These are phyloP conservation scores for Cynopterus brachyotis DNA, from an alignment of 2,113 vertebrate species.

Conservation along the genomic window DNA sequence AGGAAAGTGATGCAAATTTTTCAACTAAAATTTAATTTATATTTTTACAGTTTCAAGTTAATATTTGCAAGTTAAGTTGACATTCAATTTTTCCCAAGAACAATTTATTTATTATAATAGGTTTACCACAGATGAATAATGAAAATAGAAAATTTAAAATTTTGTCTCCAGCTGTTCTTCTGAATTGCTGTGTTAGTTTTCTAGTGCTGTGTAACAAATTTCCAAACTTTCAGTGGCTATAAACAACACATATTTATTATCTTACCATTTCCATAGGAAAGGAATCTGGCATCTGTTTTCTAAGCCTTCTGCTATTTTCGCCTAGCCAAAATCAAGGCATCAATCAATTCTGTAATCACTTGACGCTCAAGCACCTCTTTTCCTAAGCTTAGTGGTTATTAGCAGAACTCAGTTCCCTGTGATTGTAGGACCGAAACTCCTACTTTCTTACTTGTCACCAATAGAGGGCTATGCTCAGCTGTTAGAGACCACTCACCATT, in stretches of 20 bases:
- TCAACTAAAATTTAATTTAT: background rate
- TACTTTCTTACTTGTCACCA: background rate
- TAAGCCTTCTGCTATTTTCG: background rate
- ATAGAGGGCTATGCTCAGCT: background rate
- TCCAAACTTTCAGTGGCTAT: background rate
- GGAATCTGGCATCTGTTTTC: background rate
- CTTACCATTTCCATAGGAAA: background rate
- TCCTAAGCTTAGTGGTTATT: background rate
- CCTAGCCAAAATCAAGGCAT: background rate
- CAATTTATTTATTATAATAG: background rate
- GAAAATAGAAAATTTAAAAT: background rate
- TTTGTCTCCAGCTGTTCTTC: background rate
- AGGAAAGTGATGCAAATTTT: background rate
- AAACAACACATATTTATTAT: background rate
- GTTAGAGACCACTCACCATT: background rate
- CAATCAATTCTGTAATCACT: background rate
- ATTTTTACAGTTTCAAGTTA: background rate
- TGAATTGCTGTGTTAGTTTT: background rate
- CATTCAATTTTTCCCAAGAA: background rate
- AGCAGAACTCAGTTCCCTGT: background rate
- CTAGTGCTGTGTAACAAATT: background rate
- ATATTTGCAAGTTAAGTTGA: background rate
- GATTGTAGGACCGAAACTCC: background rate
- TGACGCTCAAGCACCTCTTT: accelerated
- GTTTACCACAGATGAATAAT: background rate